phyloP scores from a whole-genome alignment of 2,888 invertebrate species.

The Ectemnius cavifrons region DNA sequence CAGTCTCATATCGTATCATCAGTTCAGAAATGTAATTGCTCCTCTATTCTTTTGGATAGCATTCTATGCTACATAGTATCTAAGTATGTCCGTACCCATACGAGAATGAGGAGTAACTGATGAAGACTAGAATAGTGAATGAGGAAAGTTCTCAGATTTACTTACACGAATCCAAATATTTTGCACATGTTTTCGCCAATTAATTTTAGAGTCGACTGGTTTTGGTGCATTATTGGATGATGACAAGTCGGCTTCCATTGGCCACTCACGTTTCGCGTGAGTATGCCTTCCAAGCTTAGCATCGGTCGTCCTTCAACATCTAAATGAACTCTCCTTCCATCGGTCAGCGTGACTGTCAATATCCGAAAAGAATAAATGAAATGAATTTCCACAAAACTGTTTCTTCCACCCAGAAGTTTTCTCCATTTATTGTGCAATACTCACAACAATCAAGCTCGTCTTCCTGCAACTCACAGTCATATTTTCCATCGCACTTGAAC shows the following conservation, averaged over 20 bases:
- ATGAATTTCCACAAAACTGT: not conserved
- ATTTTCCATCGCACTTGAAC: slow-evolving; percentile 83
- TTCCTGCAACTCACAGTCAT: slow-evolving; percentile 85
- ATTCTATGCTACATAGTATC: too few species aligned
- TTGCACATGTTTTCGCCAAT: slow-evolving; percentile 80
- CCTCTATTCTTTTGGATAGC: too few species aligned
- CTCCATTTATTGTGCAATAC: slow-evolving; percentile 59
- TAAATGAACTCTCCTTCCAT: slow-evolving; percentile 81
- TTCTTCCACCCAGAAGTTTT: not conserved
- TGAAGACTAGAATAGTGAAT: too few species aligned
- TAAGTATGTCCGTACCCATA: too few species aligned
- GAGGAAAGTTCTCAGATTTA: not conserved
- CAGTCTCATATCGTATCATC: too few species aligned
- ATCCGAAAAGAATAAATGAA: not conserved
- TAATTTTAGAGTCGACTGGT: slow-evolving; percentile 72
- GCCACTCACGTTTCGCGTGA: slow-evolving; percentile 82
- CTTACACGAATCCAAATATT: slow-evolving; percentile 84
- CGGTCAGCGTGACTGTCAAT: slow-evolving; percentile 83
- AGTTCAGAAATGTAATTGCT: too few species aligned
- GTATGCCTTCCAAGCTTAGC: slow-evolving; percentile 81
- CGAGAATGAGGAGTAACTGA: too few species aligned
- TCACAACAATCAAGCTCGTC: slow-evolving; percentile 90
- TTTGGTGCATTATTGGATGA: slow-evolving; percentile 69
- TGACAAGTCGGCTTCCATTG: slow-evolving; percentile 85
- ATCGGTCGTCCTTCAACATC: slow-evolving; percentile 83